Base-by-base conservation (phyloP, 2,797 vertebrate genomes). In the Pipistrellus pygmaeus region DNA sequence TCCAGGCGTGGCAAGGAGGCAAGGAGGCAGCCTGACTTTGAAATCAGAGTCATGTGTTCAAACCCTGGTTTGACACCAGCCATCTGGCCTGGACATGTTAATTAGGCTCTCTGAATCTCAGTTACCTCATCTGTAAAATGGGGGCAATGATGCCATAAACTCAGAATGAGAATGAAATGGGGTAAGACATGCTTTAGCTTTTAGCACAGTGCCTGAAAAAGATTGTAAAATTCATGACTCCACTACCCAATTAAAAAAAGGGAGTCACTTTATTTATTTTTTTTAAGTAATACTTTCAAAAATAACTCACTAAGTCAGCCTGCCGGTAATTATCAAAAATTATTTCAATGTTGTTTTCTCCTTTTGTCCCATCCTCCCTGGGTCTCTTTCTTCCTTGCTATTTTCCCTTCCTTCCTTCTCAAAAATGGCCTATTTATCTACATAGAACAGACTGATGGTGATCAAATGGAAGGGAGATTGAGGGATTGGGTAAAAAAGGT, bases 121-220 rank as follows among this genome's bases (percentile, higher is more conserved):
- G 48, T 57, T 91, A 96, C 55, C 27, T 88, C 44, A 23, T 64
- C 68, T 90, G 57, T 77, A 44, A 91, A 83, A 64, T 17, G 41
- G 48, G 75, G 14, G n/a, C 78, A 73, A 46, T 69, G 64, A 73
- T 25, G 8, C 2, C 62, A 60, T 1, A 35, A n/a, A 13, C 23
- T 89, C 27, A 3, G 48, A 21, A n/a, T 10, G 38, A 66, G 25
- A 68, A 73, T 53, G 83, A 62, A 81, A 71, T 38, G 27, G 77
- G 30, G 25, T 62, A 21, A 53, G 35, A 41, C 2, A 1, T 5
- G 10, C 27, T 11, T 51, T 62, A 38, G 30, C 72, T 53, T 32
- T 69, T 55, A 60, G 46, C 55, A 44, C 30, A 60, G 15, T 32
- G 53, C 64, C 11, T 51, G 53, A 30, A 69, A 83, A 83, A 78